Base-by-base conservation (phyloP, 2,113 vertebrate species). In the Pungitius pungitius region DNA sequence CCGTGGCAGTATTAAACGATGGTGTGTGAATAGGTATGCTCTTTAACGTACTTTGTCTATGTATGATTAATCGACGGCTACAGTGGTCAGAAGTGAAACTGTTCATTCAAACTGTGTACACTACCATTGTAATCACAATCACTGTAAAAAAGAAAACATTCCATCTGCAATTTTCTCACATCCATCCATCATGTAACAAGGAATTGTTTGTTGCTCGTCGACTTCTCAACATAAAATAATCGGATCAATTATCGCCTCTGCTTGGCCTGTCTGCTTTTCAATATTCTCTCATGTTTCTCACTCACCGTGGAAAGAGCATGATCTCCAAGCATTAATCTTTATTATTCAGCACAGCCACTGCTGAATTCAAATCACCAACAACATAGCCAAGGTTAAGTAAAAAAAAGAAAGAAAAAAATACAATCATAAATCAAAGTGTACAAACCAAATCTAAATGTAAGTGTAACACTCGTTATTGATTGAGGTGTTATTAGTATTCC, bases 301-400 rank as follows among this genome's bases (percentile, higher is more conserved):
- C 76, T 82, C 60, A 73, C 78, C 61, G 79, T 73, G 70, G 76
- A 73, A 80, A 60, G 76, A 81, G 75, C 61, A 76, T 88, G 67
- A 87, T 91, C 79, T 83, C 33, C 40, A 24, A 84, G 74, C 80
- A 90, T 90, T 85, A 71, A 87, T 90, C 87, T 89, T 86, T 89
- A 90, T 87, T 87, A 87, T 85, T 81, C 78, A 67, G 64, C 68
- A 58, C 81, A 77, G 76, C 57, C 68, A 67, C 74, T 40, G 43
- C 60, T 67, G 78, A 88, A 84, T 88, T 76, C 35, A 82, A 83
- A 86, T 88, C 63, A 57, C 43, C 54, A 58, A 80, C 72, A 69
- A 81, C 83, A 83, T 57, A 80, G 30, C 77, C 84, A 90, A 89
- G 86, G 89, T 89, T 82, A 86, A 1, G 33, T 33, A 30, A 43